Evolutionary conservation across 2,888 invertebrate genomes (phyloP), one percentile per base, ranked within the genome.

Genomic region (Thera britannica): DNA sequence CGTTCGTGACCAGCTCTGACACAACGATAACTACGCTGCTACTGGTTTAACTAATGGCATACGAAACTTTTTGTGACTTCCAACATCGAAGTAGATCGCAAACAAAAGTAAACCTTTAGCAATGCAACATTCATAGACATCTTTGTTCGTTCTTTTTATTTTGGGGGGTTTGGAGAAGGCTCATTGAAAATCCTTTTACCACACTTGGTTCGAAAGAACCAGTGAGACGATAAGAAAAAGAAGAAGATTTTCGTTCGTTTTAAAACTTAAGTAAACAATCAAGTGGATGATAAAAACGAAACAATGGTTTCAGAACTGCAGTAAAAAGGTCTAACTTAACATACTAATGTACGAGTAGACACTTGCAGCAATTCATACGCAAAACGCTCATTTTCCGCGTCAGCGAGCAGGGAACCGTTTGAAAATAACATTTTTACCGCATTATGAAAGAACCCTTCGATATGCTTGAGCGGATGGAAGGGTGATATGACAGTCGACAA

Each of bases 381-480:
- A 83, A 85, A 87, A 82, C 81, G 82, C 81, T 85, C 79, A 84
- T 87, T 90, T 89, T 86, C 83, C 86, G 84, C 86, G 73, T 86
- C 80, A 88, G 78, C 83, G 82, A 78, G 68, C 78, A 73, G 68
- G 71, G 77, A 81, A 82, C 86, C 84, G 88, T 90, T 90, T 85
- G 83, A 84, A 83, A 87, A 85, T 86, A 85, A 84, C 82, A 87
- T 82, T 84, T 86, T 88, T 84, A 86, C 89, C 86, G 80, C 90
- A 84, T 87, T 87, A 86, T 84, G 84, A 81, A 79, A 79, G 80
- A 83, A 84, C 89, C 90, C 88, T 86, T 82, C 78, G 78, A 74
- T 78, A 88, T 79, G 88, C 79, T 81, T 81, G 78, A 86, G 74
- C 80, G 80, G 75, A 68, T 70, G 61, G 75, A 77, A 82, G 86